A percentile compares a stretch with the other conserved stretches of the same genome.
phyloP scores from a whole-genome alignment of 2,797 vertebrate species.

The Vireo griseus region DNA sequence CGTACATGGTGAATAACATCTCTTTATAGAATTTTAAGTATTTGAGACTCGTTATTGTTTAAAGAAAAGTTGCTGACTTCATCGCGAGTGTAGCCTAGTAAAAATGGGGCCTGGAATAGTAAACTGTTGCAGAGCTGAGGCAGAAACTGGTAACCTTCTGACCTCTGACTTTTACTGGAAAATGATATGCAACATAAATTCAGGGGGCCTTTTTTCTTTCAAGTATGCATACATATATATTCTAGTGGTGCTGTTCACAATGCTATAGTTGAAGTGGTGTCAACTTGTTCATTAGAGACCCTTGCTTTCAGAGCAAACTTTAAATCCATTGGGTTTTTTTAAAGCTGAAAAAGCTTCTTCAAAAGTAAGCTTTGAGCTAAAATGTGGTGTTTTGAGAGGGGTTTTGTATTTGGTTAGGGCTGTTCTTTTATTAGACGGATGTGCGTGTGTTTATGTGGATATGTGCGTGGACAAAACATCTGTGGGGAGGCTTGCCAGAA shows the following conservation, averaged over 20 bases:
- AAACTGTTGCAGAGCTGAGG: conserved; percentile 72
- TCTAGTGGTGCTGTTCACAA: neutral
- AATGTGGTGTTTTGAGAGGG: neutral
- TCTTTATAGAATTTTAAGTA: conserved; percentile 67
- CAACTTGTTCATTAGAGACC: conserved; percentile 46
- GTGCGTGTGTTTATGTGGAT: neutral
- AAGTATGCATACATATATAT: conserved; percentile 46
- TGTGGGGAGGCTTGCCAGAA: neutral
- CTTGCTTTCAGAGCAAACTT: conserved; percentile 20
- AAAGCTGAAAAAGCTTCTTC: conserved; percentile 1
- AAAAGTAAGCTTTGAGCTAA: neutral
- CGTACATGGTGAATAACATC: conserved; percentile 31
- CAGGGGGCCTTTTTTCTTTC: conserved; percentile 71
- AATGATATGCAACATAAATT: conserved; percentile 77
- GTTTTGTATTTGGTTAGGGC: neutral
- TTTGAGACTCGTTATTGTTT: conserved; percentile 68
- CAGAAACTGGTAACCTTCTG: conserved; percentile 74
- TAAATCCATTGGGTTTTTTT: neutral
- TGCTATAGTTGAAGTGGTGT: conserved; percentile 16
- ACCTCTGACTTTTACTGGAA: conserved; percentile 78
- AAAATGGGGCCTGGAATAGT: conserved; percentile 70
- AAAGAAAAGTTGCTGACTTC: conserved; percentile 77
- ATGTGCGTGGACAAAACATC: neutral
- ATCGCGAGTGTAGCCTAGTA: conserved; percentile 68
- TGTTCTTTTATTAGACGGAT: neutral